Percentiles rank a stretch among this genome's conserved stretches.
Evolutionary conservation across 2,797 vertebrate genomes (phyloP).

Genomic region (Diplodus puntazzo): DNA sequence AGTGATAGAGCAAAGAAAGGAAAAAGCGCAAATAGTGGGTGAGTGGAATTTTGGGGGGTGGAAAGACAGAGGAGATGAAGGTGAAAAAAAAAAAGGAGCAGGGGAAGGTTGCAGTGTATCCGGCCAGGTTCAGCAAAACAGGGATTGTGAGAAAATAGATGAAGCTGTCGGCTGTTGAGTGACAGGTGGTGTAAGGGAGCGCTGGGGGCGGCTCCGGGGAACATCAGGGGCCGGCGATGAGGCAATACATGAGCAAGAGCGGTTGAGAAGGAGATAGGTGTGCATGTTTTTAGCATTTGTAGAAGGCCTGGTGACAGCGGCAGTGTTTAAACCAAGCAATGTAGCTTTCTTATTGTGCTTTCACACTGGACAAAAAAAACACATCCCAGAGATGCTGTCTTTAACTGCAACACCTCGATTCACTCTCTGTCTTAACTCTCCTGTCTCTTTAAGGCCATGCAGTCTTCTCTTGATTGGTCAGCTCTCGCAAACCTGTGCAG

Average conservation of each 20-base stretch:
- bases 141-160: constrained; percentile 32
- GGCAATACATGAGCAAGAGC: constrained; percentile 4
- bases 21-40: constrained; percentile 53
- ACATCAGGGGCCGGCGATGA: background rate
- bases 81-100: constrained; percentile 43
- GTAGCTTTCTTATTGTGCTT: too few species aligned
- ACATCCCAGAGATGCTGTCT: too few species aligned
- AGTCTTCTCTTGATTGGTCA: too few species aligned
- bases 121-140: constrained; percentile 49
- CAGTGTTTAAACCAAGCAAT: too few species aligned
- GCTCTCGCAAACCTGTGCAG: too few species aligned
- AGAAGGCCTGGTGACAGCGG: background rate
- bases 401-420: too few species aligned
- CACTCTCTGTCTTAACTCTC: too few species aligned
- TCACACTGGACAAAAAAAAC: too few species aligned
- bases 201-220: background rate
- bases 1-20: constrained; percentile 58
- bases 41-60: constrained; percentile 54
- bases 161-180: constrained; percentile 52
- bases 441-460: too few species aligned
- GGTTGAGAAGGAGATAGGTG: background rate
- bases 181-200: constrained; percentile 24
- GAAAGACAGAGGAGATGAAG: constrained; percentile 63
- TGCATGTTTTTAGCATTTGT: background rate
- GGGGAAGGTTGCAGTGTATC: constrained; percentile 31